Evolutionary conservation across 2,113 vertebrate species (phyloP), one percentile per base, ranked within the genome.

Genomic region (Otus sunia): DNA sequence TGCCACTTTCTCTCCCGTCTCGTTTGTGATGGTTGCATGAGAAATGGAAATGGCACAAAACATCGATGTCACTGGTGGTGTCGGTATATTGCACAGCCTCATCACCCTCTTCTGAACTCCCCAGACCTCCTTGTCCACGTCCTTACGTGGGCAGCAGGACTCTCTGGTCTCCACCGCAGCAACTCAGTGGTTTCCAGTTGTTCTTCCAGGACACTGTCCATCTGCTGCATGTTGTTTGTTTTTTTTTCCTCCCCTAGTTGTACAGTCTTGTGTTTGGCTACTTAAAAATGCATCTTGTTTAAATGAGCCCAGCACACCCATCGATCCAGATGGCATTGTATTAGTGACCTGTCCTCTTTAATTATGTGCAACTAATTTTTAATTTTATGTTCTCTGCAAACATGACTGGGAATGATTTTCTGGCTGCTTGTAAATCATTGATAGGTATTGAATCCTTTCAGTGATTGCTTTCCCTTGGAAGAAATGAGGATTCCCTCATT

Each of bases 301-400:
- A 49, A 84, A 43, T 43, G 87, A 86, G 76, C n/a, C 63, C 79
- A 89, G 89, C 89, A 52, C 37, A 23, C 30, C 76, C 78, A 87
- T 94, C 1, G 58, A 95, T 94, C 93, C 87, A 79, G 94, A 64
- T 85, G 87, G 73, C 85, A 82, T 68, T 90, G 81, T 87, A 56
- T 90, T 82, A 92, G 94, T 72, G 93, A 88, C 93, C 96, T 95
- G 93, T 97, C 94, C 92, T 95, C 85, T 94, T 95, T 92, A 87
- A 92, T 95, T 94, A 92, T 41, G 41, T 90, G 66, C 81, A 93
- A 45, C 85, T 92, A 82, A 94, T 76, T 96, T 93, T 91, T 96
- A 90, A 90, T 95, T 82, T 94, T 82, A 72, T 93, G 45, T 89
- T 93, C 58, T 82, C 85, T 90, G 21, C 87, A 96, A 66, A 90